Base-by-base conservation (phyloP, 2,113 vertebrate genomes). In the Chrysemys picta region DNA sequence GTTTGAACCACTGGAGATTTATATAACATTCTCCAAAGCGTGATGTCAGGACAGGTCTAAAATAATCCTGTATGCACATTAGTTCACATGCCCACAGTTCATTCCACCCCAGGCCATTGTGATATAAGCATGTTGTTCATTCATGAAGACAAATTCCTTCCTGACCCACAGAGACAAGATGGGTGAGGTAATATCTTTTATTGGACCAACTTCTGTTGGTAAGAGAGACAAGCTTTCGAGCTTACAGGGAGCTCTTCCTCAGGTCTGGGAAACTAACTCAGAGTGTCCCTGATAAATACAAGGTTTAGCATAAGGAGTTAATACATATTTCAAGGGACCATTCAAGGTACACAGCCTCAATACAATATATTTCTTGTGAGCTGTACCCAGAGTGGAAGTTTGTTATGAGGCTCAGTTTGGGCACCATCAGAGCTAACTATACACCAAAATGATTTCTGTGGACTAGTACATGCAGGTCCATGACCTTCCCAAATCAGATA, bases 81-180 rank as follows among this genome's bases (percentile, higher is more conserved):
- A 6, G 27, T 35, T 45, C 49, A 4, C 8, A 19, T 3, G 4
- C 45, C 72, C 57, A 3, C 29, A 0, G 35, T 49, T 29, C 3
- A 1, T 10, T 50, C 54, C 45, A 5, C 85, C 47, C 80, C 0
- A 0, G 1, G 1, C 38, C 47, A 22, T 19, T 52, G 0, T 17
- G 42, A 24, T 76, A 0, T 45, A 3, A 62, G 83, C 22, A 59
- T 57, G 45, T 13, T n/a, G 25, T 49, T 56, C 17, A 38, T 69
- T 54, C 79, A 82, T 45, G 56, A 29, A 53, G 21, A 50, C 6
- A 62, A 45, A 62, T 80, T 50, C 86, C 35, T 50, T 56, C 54
- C 45, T 52, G 47, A 49, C 31, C 31, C 52, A 35, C 10, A 29
- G 29, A 29, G 3, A 31, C 22, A 38, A 72, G 5, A 21, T 38